Evolutionary conservation across 1,140 invertebrate genomes (phyloP).

Genomic region (Drosophila quadrilineata): DNA sequence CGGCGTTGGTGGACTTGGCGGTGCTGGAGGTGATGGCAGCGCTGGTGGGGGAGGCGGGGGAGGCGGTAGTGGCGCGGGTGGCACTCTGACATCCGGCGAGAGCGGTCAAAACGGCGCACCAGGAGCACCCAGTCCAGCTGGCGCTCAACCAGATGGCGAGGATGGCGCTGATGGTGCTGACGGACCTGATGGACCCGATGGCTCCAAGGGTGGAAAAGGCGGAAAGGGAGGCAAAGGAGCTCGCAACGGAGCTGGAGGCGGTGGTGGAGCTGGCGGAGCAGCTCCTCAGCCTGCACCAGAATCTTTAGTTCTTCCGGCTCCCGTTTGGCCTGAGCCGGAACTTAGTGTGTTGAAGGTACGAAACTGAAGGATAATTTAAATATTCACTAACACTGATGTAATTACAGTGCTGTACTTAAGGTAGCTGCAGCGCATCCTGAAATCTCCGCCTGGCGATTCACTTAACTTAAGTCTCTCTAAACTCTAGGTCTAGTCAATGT

Average conservation of each 20-base stretch:
- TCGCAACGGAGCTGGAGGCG: conserved; percentile 78
- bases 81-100: conserved; percentile 54
- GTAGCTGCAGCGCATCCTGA: no score
- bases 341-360: conserved; percentile 47
- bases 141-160: conserved; percentile 60
- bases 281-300: conserved; percentile 45
- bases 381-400: not conserved
- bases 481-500: conserved; percentile 60
- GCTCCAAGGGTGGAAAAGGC: conserved; percentile 68
- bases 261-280: conserved; percentile 73
- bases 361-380: not conserved
- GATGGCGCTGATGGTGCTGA: conserved; percentile 68
- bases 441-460: no score
- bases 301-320: conserved; percentile 40
- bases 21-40: conserved; percentile 40
- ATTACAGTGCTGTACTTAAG: conserved; percentile 40
- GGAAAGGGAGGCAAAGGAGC: conserved; percentile 68
- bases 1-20: conserved; percentile 48
- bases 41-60: conserved; percentile 58
- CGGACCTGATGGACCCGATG: conserved; percentile 54
- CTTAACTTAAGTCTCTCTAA: conserved; percentile 27
- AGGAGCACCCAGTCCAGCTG: conserved; percentile 57
- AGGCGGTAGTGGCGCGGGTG: conserved; percentile 58
- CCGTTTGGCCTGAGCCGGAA: conserved; percentile 55
- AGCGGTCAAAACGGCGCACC: conserved; percentile 50